These are phyloP conservation scores for Galago senegalensis DNA, from an alignment of 2,797 vertebrate species.

Conservation along the genomic window DNA sequence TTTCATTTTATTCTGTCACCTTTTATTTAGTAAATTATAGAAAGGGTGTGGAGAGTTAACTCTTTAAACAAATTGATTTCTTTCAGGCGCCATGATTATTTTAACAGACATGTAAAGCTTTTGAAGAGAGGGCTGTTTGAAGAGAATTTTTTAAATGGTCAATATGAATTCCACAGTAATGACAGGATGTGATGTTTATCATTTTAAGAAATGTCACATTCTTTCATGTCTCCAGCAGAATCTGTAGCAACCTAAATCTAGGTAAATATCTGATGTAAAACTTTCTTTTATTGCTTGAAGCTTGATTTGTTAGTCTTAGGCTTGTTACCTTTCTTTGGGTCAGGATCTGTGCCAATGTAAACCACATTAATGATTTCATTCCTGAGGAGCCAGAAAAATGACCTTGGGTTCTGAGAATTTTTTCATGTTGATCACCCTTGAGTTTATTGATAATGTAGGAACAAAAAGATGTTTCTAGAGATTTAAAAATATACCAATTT, in stretches of 20 bases:
- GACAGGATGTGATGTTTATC: constrained; percentile 2
- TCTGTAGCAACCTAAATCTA: constrained; percentile 51
- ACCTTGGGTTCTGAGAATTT: constrained; percentile 46
- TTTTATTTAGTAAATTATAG: constrained; percentile 26
- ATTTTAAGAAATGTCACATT: constrained; percentile 67
- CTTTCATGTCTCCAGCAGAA: constrained; percentile 54
- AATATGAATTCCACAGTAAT: constrained; percentile 51
- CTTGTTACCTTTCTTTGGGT: constrained; percentile 75
- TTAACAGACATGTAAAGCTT: constrained; percentile 49
- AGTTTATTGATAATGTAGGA: neutral
- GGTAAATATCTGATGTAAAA: constrained; percentile 71
- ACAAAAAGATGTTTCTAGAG: constrained; percentile 18
- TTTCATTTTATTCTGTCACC: neutral
- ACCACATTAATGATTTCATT: constrained; percentile 71
- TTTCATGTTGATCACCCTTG: constrained; percentile 29
- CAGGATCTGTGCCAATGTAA: constrained; percentile 70
- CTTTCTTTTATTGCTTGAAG: constrained; percentile 67
- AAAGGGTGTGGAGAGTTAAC: neutral
- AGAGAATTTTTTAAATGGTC: constrained; percentile 49
- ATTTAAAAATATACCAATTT: constrained; percentile 27
- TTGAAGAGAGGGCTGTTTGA: neutral
- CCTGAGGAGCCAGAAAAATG: neutral
- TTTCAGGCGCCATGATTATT: constrained; percentile 4
- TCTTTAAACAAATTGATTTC: neutral
- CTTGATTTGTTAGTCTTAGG: constrained; percentile 77